These are phyloP conservation scores for Agriotes lineatus DNA, from an alignment of 2,888 invertebrate genomes.

Conservation along the genomic window DNA sequence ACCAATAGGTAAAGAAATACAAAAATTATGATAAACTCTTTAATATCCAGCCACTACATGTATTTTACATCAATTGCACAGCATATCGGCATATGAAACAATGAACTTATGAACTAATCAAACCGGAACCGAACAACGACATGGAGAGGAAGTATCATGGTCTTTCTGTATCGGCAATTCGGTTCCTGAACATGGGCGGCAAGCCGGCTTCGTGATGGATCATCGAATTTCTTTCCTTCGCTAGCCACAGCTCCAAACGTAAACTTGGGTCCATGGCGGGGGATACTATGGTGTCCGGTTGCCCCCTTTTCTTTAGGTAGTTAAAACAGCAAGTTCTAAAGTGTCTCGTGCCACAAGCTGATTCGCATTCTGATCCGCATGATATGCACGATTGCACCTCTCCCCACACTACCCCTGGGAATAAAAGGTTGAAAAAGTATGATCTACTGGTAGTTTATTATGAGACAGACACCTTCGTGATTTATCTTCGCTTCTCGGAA, in stretches of 20 bases:
- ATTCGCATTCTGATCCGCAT: constrained; percentile 76
- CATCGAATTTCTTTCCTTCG: constrained; percentile 57
- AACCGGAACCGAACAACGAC: too few species aligned
- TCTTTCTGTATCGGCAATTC: constrained; percentile 15
- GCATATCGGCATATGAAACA: too few species aligned
- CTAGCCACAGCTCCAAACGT: constrained; percentile 62
- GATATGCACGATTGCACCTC: constrained; percentile 76
- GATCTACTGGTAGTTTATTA: neutral
- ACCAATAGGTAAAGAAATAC: too few species aligned
- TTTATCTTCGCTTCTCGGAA: too few species aligned
- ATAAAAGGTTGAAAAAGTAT: neutral
- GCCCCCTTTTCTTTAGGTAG: constrained; percentile 73
- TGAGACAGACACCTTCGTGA: too few species aligned
- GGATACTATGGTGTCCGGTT: constrained; percentile 51
- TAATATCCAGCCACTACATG: too few species aligned
- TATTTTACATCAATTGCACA: too few species aligned
- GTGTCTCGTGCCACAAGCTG: constrained; percentile 77
- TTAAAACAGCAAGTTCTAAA: constrained; percentile 82
- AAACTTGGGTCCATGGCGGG: constrained; percentile 60
- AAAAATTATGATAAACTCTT: too few species aligned
- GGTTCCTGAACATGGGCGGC: neutral
- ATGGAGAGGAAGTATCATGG: neutral
- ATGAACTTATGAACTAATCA: too few species aligned
- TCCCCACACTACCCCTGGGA: constrained; percentile 67
- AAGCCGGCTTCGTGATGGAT: constrained; percentile 21